Evolutionary conservation across 2,888 invertebrate genomes (phyloP), one percentile per base, ranked within the genome.

Genomic region (Rhyacophila evoluta): DNA sequence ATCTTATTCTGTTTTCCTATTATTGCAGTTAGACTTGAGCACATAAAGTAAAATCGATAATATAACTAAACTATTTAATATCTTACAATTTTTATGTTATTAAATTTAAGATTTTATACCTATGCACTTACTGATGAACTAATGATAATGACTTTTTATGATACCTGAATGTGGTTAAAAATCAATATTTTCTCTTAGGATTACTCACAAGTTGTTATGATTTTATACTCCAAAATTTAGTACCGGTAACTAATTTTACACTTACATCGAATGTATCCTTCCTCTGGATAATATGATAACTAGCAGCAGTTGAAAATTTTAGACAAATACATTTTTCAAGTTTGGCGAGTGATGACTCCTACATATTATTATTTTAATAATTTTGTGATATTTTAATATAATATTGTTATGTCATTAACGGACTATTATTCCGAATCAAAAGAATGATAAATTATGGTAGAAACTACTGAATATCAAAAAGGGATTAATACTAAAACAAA

Each of bases 311-410:
- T 68, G n/a, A 74, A 55, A 55, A 19, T 55, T 33, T 55, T 55
- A 55, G 55, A 19, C 8, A 19, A 55, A 55, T 55, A 55, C 55
- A 55, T 55, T 77, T 89, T 89, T 88, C 87, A 89, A 88, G 88
- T 89, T 89, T 89, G 89, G 89, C 88, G 89, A 90, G 90, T 89
- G 90, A 89, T 89, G 89, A 89, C 89, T 89, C 90, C 89, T 89
- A 89, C 89, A 89, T 89, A 89, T 81, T 78, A 74, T 90, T 89
- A 77, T 82, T 82, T 82, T 36, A 79, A 81, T 81, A 77, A 80
- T 90, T 90, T 90, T 90, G 90, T 90, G 90, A 90, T 90, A 90
- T 89, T 89, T 89, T 89, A 89, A 89, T 89, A 89, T 89, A 89
- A 89, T 79, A 88, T 88, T 89, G 89, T 90, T 74, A 75, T 89